Conservation (phyloP, 2,797 vertebrate genomes). For the Hybognathus amarus region DNA sequence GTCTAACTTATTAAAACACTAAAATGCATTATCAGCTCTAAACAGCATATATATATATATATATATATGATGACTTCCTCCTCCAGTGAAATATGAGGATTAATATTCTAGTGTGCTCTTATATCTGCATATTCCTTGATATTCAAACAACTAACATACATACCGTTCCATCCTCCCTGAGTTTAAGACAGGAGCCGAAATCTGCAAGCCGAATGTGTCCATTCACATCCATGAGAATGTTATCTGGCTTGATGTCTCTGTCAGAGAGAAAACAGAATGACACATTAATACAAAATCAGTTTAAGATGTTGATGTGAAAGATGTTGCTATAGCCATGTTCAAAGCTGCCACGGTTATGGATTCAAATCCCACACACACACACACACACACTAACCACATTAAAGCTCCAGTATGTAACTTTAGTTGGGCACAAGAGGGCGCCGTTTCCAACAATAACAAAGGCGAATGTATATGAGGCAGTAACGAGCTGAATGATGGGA, state of each 20-base stretch:
- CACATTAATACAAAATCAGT: neutral
- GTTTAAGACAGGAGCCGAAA: constrained; percentile 97
- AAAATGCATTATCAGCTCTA: neutral
- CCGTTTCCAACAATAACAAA: no score
- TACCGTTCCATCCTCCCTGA: constrained; percentile 98
- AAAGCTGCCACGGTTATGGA: neutral
- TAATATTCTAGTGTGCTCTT: neutral
- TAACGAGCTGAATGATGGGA: no score
- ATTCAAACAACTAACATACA: constrained; percentile 52
- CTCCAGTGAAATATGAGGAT: neutral
- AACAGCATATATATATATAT: no score
- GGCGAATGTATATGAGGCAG: no score
- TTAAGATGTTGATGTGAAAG: neutral
- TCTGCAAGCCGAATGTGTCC: constrained; percentile 98
- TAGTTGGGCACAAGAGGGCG: no score
- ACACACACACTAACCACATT: neutral
- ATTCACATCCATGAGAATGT: constrained; percentile 97
- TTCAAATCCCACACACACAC: neutral
- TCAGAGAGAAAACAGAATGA: constrained; percentile 18
- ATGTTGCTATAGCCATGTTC: neutral
- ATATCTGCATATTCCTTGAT: neutral
- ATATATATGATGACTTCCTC: neutral
- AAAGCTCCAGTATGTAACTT: no score
- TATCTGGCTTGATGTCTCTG: constrained; percentile 98
- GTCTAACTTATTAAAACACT: neutral